These are phyloP conservation scores for Limanda limanda DNA, from an alignment of 2,113 vertebrate species.

Conservation along the genomic window DNA sequence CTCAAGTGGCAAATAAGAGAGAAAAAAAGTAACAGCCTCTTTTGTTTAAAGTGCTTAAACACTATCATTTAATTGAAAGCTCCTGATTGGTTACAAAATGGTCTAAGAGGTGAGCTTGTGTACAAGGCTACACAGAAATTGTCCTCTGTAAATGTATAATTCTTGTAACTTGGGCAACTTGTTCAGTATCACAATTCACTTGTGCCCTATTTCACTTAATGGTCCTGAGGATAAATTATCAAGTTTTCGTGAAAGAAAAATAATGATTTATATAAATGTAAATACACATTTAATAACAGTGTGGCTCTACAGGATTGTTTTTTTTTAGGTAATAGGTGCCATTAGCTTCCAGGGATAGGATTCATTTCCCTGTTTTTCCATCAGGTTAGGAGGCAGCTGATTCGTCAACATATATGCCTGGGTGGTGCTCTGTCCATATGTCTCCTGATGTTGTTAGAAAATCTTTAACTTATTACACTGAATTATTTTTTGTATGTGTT, in stretches of 20 bases:
- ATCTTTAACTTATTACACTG: constrained; percentile 12
- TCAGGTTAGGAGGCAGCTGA: not conserved
- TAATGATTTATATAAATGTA: not conserved
- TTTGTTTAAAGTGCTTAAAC: not conserved
- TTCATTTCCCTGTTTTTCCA: not conserved
- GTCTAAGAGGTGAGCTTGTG: too few species aligned
- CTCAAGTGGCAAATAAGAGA: not conserved
- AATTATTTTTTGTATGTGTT: not conserved
- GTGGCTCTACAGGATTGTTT: not conserved
- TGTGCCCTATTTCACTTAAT: too few species aligned
- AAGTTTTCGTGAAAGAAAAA: not conserved
- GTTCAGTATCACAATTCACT: too few species aligned
- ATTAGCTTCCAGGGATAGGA: not conserved
- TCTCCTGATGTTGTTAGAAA: not conserved
- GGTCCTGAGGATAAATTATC: not conserved
- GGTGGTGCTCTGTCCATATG: not conserved
- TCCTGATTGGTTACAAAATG: not conserved
- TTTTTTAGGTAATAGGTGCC: not conserved
- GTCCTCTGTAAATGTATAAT: too few species aligned
- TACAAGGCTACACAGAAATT: too few species aligned
- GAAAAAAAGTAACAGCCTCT: not conserved
- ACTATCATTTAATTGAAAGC: not conserved
- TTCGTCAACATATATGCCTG: not conserved
- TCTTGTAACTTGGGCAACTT: too few species aligned
- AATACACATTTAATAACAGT: not conserved